Percentiles rank a stretch among this genome's conserved stretches.
phyloP scores from a whole-genome alignment of 1,140 invertebrate species.

The Zophobas atratus region DNA sequence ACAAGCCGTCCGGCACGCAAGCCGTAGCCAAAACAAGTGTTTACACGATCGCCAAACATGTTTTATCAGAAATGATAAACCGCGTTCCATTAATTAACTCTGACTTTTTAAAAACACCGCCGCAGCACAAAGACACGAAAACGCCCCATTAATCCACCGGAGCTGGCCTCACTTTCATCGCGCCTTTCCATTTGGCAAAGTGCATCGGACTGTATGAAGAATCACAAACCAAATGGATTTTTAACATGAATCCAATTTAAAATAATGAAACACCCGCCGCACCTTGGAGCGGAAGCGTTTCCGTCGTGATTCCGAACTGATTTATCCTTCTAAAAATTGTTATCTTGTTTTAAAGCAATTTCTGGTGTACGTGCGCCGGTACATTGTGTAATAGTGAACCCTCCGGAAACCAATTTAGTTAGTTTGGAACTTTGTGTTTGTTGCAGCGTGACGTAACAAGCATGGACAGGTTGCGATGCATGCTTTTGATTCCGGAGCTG shows the following conservation, averaged over 20 bases:
- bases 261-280: constrained; percentile 12
- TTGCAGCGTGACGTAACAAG: constrained; percentile 43
- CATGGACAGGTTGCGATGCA: constrained; percentile 48
- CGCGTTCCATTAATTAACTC: constrained; percentile 23
- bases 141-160: neutral
- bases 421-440: constrained; percentile 44
- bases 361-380: constrained; percentile 28
- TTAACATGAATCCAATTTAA: constrained; percentile 34
- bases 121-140: constrained; percentile 11
- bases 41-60: constrained; percentile 26
- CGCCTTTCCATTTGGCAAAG: neutral
- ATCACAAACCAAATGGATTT: constrained; percentile 14
- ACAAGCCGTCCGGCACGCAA: constrained; percentile 8
- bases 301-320: constrained; percentile 25
- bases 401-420: constrained; percentile 45
- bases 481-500: constrained; percentile 11
- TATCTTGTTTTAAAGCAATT: constrained; percentile 42
- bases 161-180: constrained; percentile 3
- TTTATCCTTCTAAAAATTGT: constrained; percentile 29
- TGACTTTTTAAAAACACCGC: constrained; percentile 12
- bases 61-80: constrained; percentile 17
- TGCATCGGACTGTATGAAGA: constrained; percentile 12
- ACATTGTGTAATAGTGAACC: constrained; percentile 38
- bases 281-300: constrained; percentile 17
- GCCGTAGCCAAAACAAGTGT: constrained; percentile 9